These are phyloP conservation scores for Thymelicus acteon DNA, from an alignment of 2,888 invertebrate species.

Conservation along the genomic window DNA sequence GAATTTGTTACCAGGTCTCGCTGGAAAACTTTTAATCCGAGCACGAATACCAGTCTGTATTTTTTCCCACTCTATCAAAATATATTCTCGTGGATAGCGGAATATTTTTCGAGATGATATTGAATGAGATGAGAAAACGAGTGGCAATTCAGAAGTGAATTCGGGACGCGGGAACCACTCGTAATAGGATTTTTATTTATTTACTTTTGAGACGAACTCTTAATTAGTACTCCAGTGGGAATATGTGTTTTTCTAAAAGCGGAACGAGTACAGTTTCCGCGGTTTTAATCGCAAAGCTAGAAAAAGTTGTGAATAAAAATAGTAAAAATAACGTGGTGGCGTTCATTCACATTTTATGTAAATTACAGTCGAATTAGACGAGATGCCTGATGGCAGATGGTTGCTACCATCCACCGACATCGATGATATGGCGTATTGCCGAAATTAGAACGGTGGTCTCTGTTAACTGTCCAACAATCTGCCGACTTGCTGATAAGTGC, in stretches of 20 bases:
- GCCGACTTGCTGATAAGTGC: too few relatives aligned
- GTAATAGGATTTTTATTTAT: conserved; percentile 15
- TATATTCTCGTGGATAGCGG: conserved; percentile 9
- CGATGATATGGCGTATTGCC: too few relatives aligned
- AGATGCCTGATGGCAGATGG: too few relatives aligned
- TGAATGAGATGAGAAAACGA: conserved; percentile 28
- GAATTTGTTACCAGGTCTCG: conserved; percentile 39
- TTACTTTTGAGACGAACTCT: conserved; percentile 4
- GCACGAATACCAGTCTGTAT: conserved; percentile 8
- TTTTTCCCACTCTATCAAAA: conserved; percentile 29
- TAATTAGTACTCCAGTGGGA: conserved; percentile 28
- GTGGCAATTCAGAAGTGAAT: conserved; percentile 27
- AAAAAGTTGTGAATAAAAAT: conserved; percentile 20
- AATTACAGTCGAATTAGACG: too few relatives aligned
- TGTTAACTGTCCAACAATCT: too few relatives aligned
- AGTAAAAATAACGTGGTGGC: conserved; percentile 17
- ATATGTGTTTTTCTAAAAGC: conserved; percentile 18
- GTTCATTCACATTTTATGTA: neutral
- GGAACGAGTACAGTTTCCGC: conserved; percentile 16
- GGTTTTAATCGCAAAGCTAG: conserved; percentile 29
- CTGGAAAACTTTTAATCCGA: conserved; percentile 34
- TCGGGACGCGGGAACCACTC: conserved; percentile 14
- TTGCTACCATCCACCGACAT: neutral
- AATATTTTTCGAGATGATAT: conserved; percentile 24
- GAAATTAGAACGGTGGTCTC: too few relatives aligned